Base-by-base conservation (phyloP, 2,888 invertebrate species). In the Drosophila percnosoma region DNA sequence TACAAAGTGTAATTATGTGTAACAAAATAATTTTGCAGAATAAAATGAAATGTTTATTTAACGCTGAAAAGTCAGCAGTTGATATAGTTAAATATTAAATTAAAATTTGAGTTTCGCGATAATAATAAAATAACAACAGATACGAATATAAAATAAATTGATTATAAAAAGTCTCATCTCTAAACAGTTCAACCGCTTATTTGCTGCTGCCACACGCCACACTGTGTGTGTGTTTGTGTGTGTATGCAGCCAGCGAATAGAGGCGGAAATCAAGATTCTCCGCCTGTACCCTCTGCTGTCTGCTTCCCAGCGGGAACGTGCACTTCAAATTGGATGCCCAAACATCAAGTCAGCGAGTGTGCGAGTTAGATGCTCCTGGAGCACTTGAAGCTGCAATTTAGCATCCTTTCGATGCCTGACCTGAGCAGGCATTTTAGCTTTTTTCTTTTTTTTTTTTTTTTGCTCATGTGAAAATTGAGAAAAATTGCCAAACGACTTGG, bases 401-500 rank as follows among this genome's bases (percentile, higher is more conserved):
- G 66, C 58, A 62, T 73, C 73, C 68, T 75, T 60, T 75, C 70
- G 72, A 73, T 68, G 54, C 36, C 54, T 36, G 45, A 45, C 45
- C 54, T 38, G 36, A n/a, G 38, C 52, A 18, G 24, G 60, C 73
- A 64, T 54, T 85, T 81, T 67, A 69, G 77, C 84, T 77, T 72
- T 6, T 13, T 38, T 53, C 15, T 2, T 21, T 33, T 4, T 1
- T 27, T 36, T 24, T 11, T 54, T 36, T 54, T 27, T 7, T 27
- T 27, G 24, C 11, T 54, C 73, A 78, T 87, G 87, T 90, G 90
- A 89, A 91, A 89, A 89, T 90, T 89, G 89, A 90, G 91, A 91
- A 90, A 90, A 89, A 90, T 90, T 88, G 90, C 88, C 86, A 89
- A 85, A 89, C 88, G 86, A 86, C 82, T 86, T 83, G 89, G 90